Base-by-base conservation (phyloP, 1,140 invertebrate species). In the Pteromalus puparum region DNA sequence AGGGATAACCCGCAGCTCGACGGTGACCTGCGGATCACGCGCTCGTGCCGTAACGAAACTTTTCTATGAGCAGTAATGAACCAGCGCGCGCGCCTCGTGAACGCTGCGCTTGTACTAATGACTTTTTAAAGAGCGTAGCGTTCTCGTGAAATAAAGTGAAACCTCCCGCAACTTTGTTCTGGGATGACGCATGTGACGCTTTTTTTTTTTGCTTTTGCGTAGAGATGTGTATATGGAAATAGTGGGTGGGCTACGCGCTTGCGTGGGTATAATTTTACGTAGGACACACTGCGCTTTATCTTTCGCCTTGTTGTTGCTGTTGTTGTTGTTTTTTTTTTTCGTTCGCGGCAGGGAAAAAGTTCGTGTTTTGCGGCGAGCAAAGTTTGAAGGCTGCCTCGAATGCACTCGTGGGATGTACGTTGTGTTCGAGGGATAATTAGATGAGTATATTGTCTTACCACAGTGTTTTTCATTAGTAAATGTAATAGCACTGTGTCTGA, bases 121-220 rank as follows among this genome's bases (percentile, higher is more conserved):
- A 78, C 78, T 80, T 80, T 80, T 80, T 80, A 70, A 80, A 80
- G 78, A 80, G 61, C n/a, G 9, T 15, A 28, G 26, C 65, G 61
- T 34, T 2, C 12, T 2, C 12, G n/a, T 46, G n/a, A 28, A 73
- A 73, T 73, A 73, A 65, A 61, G 46, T 78, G 76, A 34, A 34
- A 78, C 65, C 65, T n/a, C 1, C 34, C 28, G 53, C 7, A 61
- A 61, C 18, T 61, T 61, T n/a, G 21, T n/a, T 6, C 21, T 7
- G 53, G 53, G 53, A 61, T 61, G 21, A 61, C 53, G 21, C 53
- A 61, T 61, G 53, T 61, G 53, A 61, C 53, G n/a, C n/a, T n/a
- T n/a, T 18, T 61, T 61, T 61, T 61, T 61, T 61, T 61, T 9
- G 38, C 9, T 42, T 7, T 1, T 61, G 53, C 48, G 48, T 4